These are phyloP conservation scores for Oligia latruncula DNA, from an alignment of 2,888 invertebrate species.

Conservation along the genomic window DNA sequence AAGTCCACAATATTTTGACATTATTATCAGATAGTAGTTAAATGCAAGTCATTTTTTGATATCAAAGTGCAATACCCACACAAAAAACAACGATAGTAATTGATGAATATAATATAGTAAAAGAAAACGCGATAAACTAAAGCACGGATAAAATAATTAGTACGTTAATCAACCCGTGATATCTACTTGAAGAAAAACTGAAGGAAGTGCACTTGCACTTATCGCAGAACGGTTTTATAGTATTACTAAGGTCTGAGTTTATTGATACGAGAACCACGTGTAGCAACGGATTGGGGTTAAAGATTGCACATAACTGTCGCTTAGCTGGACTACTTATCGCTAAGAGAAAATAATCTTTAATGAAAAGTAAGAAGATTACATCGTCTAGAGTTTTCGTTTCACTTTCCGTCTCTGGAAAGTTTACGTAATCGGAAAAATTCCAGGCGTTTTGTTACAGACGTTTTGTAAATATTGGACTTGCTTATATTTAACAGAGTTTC, in stretches of 20 bases:
- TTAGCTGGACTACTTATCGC: neutral
- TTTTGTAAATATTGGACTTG: slow-evolving; percentile 33
- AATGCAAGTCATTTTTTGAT: slow-evolving; percentile 10
- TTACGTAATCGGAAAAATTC: slow-evolving; percentile 40
- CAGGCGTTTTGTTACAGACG: slow-evolving; percentile 20
- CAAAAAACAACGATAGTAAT: neutral
- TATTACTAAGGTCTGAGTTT: slow-evolving; percentile 20
- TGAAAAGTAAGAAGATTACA: slow-evolving; percentile 6
- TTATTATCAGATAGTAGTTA: slow-evolving; percentile 18
- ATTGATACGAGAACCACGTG: slow-evolving; percentile 35
- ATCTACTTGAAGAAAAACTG: neutral
- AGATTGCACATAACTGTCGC: slow-evolving; percentile 22
- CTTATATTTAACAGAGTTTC: slow-evolving; percentile 7
- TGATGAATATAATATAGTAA: neutral
- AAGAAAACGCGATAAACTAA: neutral
- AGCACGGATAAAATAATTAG: neutral
- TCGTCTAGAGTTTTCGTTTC: slow-evolving; percentile 17
- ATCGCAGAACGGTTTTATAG: slow-evolving; percentile 32
- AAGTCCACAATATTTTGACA: slow-evolving; percentile 16
- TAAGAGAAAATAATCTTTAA: slow-evolving; percentile 26
- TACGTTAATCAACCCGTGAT: neutral
- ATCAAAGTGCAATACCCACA: slow-evolving; percentile 12
- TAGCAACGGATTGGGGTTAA: slow-evolving; percentile 25
- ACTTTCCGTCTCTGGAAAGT: slow-evolving; percentile 18
- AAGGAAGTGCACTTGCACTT: slow-evolving; percentile 31